Evolutionary conservation across 2,797 vertebrate genomes (phyloP).

Genomic region (Pantherophis alleghaniensis): DNA sequence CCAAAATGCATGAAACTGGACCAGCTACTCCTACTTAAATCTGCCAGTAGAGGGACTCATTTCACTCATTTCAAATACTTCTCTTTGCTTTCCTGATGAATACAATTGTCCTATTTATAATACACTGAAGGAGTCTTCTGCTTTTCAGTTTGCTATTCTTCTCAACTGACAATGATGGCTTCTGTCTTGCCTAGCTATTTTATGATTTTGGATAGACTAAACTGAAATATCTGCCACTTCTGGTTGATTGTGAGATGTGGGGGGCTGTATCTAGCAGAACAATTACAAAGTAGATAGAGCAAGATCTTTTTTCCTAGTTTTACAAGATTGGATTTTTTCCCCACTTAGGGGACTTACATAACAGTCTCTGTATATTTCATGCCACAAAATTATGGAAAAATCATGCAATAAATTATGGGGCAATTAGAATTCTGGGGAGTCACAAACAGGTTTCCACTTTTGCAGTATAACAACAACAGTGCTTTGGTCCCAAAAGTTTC

Average conservation of each 20-base stretch:
- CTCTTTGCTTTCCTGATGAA: fast-evolving
- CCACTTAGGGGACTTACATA: not conserved
- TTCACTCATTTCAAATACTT: fast-evolving
- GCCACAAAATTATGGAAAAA: not conserved
- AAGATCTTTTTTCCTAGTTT: not conserved
- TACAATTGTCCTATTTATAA: not conserved
- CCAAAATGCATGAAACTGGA: not conserved
- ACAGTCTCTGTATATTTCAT: not conserved
- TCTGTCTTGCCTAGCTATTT: not conserved
- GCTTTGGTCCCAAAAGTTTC: not conserved
- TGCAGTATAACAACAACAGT: not conserved
- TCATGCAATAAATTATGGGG: not conserved
- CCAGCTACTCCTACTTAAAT: not conserved
- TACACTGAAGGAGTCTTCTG: not conserved
- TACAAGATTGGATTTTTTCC: not conserved
- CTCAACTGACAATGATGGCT: not conserved
- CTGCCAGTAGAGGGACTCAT: constrained; percentile 14
- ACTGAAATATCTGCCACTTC: not conserved
- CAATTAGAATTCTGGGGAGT: not conserved
- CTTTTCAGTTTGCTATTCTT: not conserved
- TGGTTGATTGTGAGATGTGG: not conserved
- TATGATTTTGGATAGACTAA: not conserved
- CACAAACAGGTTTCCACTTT: not conserved
- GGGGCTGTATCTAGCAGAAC: not conserved
- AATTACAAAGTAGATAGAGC: not conserved